phyloP scores from a whole-genome alignment of 2,888 invertebrate genomes.

The Mimumesa dahlbomi region DNA sequence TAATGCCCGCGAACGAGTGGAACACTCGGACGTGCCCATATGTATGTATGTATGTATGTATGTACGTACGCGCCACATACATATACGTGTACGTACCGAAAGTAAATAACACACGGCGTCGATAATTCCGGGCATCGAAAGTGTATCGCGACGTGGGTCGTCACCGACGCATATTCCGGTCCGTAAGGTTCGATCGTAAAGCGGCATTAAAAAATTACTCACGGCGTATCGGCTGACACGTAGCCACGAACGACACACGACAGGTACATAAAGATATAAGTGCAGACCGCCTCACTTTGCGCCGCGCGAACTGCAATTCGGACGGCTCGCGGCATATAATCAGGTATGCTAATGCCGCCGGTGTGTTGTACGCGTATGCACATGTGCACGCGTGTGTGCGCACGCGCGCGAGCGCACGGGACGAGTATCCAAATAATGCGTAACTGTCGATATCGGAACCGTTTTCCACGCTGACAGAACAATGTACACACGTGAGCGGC shows the following conservation, averaged over 20 bases:
- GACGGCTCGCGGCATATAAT: constrained; percentile 54
- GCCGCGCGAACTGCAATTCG: constrained; percentile 56
- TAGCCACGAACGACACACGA: constrained; percentile 31
- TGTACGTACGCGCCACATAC: not conserved
- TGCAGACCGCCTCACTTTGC: constrained; percentile 46
- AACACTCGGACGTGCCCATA: too few species aligned
- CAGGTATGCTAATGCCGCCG: constrained; percentile 59
- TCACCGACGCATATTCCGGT: not conserved
- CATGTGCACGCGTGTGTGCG: too few species aligned
- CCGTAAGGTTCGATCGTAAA: constrained; percentile 27
- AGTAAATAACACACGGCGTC: constrained; percentile 1
- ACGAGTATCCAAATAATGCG: constrained; percentile 56
- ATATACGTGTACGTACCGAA: not conserved
- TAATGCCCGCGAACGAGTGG: constrained; percentile 10
- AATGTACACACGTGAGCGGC: constrained; percentile 50
- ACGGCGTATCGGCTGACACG: constrained; percentile 41
- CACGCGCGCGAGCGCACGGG: constrained; percentile 15
- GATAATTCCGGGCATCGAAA: constrained; percentile 4
- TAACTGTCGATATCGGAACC: constrained; percentile 63
- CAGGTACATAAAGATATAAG: constrained; percentile 62
- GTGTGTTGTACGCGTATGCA: too few species aligned
- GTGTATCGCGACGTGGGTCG: not conserved
- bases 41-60: too few species aligned
- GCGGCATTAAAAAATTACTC: constrained; percentile 46
- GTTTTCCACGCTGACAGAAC: constrained; percentile 57